Evolutionary conservation across 1,140 invertebrate species (phyloP), one percentile per base, ranked within the genome.

Genomic region (Apis florea): DNA sequence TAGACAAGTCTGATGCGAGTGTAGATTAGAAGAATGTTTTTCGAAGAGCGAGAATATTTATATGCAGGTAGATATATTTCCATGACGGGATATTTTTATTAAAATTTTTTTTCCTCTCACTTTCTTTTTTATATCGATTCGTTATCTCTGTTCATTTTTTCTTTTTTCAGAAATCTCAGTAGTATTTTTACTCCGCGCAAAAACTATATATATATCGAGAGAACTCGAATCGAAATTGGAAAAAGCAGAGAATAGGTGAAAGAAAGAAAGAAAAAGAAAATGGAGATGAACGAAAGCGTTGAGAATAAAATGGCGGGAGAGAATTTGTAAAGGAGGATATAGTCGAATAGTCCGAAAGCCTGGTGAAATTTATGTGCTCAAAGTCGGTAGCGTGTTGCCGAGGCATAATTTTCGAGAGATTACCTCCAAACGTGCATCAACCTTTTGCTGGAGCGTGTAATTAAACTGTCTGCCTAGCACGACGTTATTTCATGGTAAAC

Each of bases 361-460:
- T 80, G 53, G 61, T 75, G 71, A 81, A 81, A 75, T 81, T 75
- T 68, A 75, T 81, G 79, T 75, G 71, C 71, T 63, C 59, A 75
- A 81, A 75, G 53, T 59, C 72, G 63, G 24, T 75, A 49, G 79
- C 71, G 72, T 81, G 79, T 67, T 67, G 79, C 53, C 24, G 53
- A 53, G 71, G 79, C 63, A 75, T 75, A 81, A 67, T 81, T 67
- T 81, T 81, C 63, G 79, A 66, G 63, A 75, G 79, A 81, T 75
- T 81, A 75, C 64, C 54, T 31, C 72, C 24, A 75, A 81, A 81
- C 79, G 79, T 81, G 79, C 72, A 81, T 81, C 79, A 81, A 81
- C 79, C 79, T 75, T 75, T 81, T 81, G 71, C 79, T 68, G 71
- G 71, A 81, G 79, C 79, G 71, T 81, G 72, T 81, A 81, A 81